Conservation (phyloP, 2,797 vertebrate genomes). For the Lacerta agilis region DNA sequence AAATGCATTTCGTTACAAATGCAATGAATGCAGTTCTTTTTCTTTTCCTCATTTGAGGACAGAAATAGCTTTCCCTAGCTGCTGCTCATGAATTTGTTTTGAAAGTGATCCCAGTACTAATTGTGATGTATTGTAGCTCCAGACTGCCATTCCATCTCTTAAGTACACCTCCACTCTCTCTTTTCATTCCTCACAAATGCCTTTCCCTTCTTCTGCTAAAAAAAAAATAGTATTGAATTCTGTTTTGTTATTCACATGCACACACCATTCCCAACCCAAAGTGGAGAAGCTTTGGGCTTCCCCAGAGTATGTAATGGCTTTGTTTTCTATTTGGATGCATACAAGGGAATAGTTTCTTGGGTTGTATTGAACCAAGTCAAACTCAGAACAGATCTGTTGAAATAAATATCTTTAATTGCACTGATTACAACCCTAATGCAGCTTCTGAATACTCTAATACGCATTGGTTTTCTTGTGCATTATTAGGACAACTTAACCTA, state of each 20-base stretch:
- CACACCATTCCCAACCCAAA: conserved; percentile 43
- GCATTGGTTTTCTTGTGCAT: background rate
- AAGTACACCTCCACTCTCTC: background rate
- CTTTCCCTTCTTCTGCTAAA: conserved; percentile 1
- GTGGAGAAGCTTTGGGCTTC: conserved; percentile 36
- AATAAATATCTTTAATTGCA: background rate
- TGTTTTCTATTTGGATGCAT: conserved; percentile 42
- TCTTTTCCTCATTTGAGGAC: background rate
- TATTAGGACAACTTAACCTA: background rate
- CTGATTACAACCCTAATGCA: no score
- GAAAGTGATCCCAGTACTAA: background rate
- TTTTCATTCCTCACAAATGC: background rate
- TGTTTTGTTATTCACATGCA: conserved; percentile 48
- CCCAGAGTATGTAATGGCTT: background rate
- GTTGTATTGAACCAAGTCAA: conserved; percentile 28
- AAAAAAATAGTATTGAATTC: conserved; percentile 34
- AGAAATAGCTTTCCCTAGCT: conserved; percentile 13
- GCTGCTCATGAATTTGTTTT: conserved; percentile 13
- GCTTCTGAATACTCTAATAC: no score
- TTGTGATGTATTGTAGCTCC: background rate
- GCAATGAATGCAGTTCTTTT: background rate
- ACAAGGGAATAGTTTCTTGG: conserved; percentile 43
- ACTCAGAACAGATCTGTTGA: conserved; percentile 21
- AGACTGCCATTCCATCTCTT: conserved; percentile 31
- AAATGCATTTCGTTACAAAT: background rate